Percentiles rank a stretch among this genome's conserved stretches.
phyloP scores from a whole-genome alignment of 2,113 vertebrate genomes.

The Amblyopsis rosae region DNA sequence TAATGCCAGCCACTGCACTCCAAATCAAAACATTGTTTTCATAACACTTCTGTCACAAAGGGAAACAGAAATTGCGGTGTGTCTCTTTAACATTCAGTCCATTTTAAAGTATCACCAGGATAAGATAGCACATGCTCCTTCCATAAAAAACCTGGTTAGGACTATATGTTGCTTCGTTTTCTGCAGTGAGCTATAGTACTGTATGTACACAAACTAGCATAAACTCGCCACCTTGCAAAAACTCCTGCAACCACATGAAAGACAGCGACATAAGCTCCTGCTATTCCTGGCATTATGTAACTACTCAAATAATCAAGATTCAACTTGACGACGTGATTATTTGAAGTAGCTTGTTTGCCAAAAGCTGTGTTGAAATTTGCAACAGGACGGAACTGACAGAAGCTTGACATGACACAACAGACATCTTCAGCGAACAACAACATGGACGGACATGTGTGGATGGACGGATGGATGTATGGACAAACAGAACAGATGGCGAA shows the following conservation, averaged over 20 bases:
- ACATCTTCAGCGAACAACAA: conserved; percentile 26
- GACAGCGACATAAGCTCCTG: conserved; percentile 10
- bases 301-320: conserved; percentile 37
- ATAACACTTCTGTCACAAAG: too few relatives aligned
- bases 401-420: conserved; percentile 44
- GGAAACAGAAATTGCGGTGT: too few relatives aligned
- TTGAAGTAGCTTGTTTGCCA: conserved; percentile 26
- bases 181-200: background rate
- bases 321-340: conserved; percentile 30
- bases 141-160: too few relatives aligned
- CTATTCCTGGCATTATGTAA: conserved; percentile 17
- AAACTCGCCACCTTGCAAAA: background rate
- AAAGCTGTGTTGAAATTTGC: conserved; percentile 36
- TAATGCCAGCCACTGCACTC: too few relatives aligned
- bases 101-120: too few relatives aligned
- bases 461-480: conserved; percentile 26
- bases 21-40: too few relatives aligned
- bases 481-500: conserved; percentile 34
- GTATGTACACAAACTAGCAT: background rate
- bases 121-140: too few relatives aligned
- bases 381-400: conserved; percentile 43
- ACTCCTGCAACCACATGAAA: conserved; percentile 2
- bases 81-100: too few relatives aligned
- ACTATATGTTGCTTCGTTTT: background rate
- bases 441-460: conserved; percentile 28